Conservation (phyloP, 2,797 vertebrate genomes). For the Megalops cyprinoides region DNA sequence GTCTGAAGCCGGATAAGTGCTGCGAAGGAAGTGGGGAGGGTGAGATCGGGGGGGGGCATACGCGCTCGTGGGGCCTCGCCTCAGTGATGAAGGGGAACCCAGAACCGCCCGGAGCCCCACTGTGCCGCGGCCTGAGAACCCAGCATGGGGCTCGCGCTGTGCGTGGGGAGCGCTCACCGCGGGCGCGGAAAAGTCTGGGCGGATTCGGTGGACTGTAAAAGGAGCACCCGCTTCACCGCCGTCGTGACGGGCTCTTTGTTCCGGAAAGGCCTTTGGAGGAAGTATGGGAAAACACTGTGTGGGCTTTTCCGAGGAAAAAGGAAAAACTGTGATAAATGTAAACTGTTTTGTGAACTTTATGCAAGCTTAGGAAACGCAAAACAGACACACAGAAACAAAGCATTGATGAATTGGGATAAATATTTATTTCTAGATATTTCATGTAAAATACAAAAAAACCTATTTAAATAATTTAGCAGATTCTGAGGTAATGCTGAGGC, state of each 20-base stretch:
- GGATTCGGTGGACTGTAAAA: background rate
- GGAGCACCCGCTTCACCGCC: background rate
- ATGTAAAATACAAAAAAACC: background rate
- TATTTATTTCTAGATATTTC: too few relatives aligned
- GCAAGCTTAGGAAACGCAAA: too few relatives aligned
- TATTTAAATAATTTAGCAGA: background rate
- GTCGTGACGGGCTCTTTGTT: background rate
- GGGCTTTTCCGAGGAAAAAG: background rate
- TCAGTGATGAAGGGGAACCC: slow-evolving; percentile 61
- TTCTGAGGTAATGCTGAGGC: too few relatives aligned
- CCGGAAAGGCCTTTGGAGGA: background rate
- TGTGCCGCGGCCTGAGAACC: slow-evolving; percentile 44
- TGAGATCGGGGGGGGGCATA: slow-evolving; percentile 70
- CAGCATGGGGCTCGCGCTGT: slow-evolving; percentile 34
- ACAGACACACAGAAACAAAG: background rate
- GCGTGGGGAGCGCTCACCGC: slow-evolving; percentile 28
- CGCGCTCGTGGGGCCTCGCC: slow-evolving; percentile 59
- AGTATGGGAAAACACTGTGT: background rate
- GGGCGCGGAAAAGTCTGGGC: background rate
- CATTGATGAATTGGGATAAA: background rate
- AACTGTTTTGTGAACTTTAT: slow-evolving; percentile 5
- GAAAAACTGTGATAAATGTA: background rate
- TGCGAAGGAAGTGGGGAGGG: slow-evolving; percentile 79
- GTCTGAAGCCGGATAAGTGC: slow-evolving; percentile 79
- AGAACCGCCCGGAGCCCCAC: slow-evolving; percentile 44